Evolutionary conservation across 2,113 vertebrate genomes (phyloP).

Genomic region (Dipodomys ordii): DNA sequence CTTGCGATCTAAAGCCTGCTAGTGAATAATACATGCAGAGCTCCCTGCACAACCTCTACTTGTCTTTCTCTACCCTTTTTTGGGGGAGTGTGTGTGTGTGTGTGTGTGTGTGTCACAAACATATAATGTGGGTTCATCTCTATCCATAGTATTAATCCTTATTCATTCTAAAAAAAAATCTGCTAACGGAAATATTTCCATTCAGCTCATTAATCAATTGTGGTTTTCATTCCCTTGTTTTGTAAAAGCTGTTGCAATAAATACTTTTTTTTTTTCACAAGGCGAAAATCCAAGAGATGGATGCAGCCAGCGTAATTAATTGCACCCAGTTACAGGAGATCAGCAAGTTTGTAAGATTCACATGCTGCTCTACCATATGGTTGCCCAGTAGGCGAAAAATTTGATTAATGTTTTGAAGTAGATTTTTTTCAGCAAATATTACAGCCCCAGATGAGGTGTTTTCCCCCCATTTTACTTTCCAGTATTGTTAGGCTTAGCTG

Average conservation of each 20-base stretch:
- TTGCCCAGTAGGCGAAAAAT: slow-evolving; percentile 99
- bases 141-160: slow-evolving; percentile 87
- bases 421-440: slow-evolving; percentile 96
- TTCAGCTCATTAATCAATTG: slow-evolving; percentile 98
- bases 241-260: slow-evolving; percentile 96
- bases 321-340: slow-evolving; percentile 99
- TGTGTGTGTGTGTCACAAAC: slow-evolving; percentile 29
- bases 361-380: slow-evolving; percentile 99
- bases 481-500: slow-evolving; percentile 84
- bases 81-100: too few species aligned
- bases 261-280: slow-evolving; percentile 92
- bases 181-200: slow-evolving; percentile 94
- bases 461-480: slow-evolving; percentile 84
- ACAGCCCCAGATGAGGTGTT: slow-evolving; percentile 93
- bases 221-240: slow-evolving; percentile 96
- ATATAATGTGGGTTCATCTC: slow-evolving; percentile 76
- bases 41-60: background rate
- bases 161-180: slow-evolving; percentile 89
- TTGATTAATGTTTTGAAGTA: slow-evolving; percentile 99
- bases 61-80: slow-evolving; percentile 54
- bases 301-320: slow-evolving; percentile 99
- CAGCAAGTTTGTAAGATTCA: slow-evolving; percentile 99
- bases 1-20: slow-evolving; percentile 67
- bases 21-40: slow-evolving; percentile 79
- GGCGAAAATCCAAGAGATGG: slow-evolving; percentile 95